phyloP scores from a whole-genome alignment of 2,888 invertebrate species.

The Ashinkailepas kermadecensis region DNA sequence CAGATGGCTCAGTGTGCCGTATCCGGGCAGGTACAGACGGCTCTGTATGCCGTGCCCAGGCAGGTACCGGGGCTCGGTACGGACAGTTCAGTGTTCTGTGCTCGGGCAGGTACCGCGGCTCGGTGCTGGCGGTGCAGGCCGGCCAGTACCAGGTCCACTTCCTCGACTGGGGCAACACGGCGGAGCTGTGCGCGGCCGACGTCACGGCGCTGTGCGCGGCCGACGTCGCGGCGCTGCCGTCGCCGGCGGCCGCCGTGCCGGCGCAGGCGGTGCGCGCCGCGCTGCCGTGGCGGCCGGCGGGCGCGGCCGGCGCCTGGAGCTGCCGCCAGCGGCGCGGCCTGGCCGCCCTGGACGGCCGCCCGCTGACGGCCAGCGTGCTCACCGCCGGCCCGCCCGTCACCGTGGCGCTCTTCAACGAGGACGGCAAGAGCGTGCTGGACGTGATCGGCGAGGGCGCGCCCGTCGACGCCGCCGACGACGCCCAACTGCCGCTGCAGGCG shows the following conservation, averaged over 20 bases:
- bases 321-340: not conserved
- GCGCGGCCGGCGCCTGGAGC: not conserved
- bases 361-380: conserved; percentile 5
- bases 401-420: not conserved
- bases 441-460: not conserved
- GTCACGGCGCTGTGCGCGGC: not conserved
- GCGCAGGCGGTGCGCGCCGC: not conserved
- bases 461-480: not conserved
- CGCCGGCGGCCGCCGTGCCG: not conserved
- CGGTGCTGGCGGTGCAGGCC: not conserved
- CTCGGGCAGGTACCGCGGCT: not conserved
- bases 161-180: conserved; percentile 9
- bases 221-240: not conserved
- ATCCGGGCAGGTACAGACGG: too few species aligned
- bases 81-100: not conserved
- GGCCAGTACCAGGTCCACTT: not conserved
- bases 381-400: too few species aligned
- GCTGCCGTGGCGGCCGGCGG: conserved; percentile 12
- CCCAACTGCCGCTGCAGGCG: not conserved
- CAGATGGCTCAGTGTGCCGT: too few species aligned
- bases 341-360: not conserved
- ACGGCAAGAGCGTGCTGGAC: not conserved
- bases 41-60: not conserved
- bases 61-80: not conserved
- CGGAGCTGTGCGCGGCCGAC: not conserved